Evolutionary conservation across 1,140 invertebrate genomes (phyloP).

Genomic region (Hermatobates lingyangjiaoensis): DNA sequence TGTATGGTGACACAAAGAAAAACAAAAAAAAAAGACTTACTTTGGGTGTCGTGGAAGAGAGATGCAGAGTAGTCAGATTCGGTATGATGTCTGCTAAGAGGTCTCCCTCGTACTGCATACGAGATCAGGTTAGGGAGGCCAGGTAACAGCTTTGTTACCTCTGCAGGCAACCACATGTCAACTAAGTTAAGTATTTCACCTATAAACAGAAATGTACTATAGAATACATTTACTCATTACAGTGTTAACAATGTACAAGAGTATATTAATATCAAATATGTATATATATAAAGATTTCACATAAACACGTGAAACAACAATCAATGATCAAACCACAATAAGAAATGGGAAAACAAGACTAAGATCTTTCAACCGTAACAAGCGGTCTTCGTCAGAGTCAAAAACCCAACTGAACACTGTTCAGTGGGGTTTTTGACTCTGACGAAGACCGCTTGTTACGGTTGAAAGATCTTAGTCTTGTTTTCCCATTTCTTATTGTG

Average conservation of each 20-base stretch:
- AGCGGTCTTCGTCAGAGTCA: no score
- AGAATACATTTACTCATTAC: constrained; percentile 1
- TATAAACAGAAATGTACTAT: constrained; percentile 15
- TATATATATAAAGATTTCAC: no score
- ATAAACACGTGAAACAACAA: no score
- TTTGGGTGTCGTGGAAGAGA: neutral
- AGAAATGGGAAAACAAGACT: no score
- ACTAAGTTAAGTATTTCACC: constrained; percentile 70
- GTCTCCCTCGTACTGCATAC: constrained; percentile 46
- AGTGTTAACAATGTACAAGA: neutral
- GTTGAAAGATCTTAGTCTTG: no score
- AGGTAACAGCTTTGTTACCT: constrained; percentile 62
- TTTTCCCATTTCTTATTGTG: no score
- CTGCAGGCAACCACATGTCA: constrained; percentile 61
- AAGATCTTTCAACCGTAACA: no score
- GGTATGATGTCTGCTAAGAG: neutral
- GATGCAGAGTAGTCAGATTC: neutral
- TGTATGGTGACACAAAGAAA: no score
- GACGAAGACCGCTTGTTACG: no score
- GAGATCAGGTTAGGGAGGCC: constrained; percentile 60
- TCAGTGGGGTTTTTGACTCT: no score
- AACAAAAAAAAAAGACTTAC: neutral
- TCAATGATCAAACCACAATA: no score
- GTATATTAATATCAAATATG: neutral
- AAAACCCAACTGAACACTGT: no score